These are phyloP conservation scores for Ataeniobius toweri DNA, from an alignment of 2,797 vertebrate species.

Conservation along the genomic window DNA sequence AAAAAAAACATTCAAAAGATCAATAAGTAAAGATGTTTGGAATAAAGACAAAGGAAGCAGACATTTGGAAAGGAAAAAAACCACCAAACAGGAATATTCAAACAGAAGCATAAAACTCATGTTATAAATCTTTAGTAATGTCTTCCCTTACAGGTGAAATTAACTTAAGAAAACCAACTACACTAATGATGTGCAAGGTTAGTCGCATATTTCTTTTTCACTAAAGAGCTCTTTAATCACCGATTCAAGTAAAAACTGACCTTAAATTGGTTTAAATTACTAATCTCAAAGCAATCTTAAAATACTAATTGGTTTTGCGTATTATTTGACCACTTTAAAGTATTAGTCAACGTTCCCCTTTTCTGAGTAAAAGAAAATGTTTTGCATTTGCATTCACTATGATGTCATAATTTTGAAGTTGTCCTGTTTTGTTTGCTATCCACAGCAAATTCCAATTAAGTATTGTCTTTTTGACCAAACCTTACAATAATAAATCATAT, in stretches of 20 bases:
- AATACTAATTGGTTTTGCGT: not conserved
- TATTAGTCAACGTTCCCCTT: no score
- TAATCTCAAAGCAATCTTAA: no score
- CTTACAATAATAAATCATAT: no score
- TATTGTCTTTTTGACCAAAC: no score
- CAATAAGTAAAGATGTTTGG: not conserved
- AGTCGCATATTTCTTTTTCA: not conserved
- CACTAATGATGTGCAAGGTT: not conserved
- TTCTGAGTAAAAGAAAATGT: no score
- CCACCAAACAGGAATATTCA: not conserved
- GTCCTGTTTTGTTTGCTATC: no score
- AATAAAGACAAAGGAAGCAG: not conserved
- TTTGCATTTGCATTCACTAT: no score
- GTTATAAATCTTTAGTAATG: not conserved
- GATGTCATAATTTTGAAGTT: no score
- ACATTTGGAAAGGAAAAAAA: not conserved
- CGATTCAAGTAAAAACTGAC: not conserved
- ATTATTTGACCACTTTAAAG: not conserved
- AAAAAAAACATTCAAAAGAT: not conserved
- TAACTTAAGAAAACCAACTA: not conserved
- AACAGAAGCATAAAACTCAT: not conserved
- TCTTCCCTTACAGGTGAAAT: not conserved
- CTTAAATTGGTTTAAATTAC: not conserved
- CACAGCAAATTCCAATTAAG: no score
- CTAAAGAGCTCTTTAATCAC: not conserved